phyloP scores from a whole-genome alignment of 2,888 invertebrate genomes.

The Lucinisca nassula region DNA sequence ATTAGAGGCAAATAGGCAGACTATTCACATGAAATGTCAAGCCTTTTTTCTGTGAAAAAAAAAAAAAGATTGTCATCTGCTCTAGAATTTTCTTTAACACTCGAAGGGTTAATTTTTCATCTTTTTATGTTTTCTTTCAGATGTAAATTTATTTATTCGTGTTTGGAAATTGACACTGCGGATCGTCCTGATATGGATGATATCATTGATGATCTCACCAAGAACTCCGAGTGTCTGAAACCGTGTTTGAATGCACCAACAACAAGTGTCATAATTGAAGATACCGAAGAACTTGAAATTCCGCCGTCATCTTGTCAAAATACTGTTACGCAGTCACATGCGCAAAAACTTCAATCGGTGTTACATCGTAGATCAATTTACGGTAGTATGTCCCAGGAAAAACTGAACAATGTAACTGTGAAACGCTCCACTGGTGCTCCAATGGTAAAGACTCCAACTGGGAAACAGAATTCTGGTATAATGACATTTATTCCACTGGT shows the following conservation, averaged over 20 bases:
- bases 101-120: slow-evolving; percentile 10
- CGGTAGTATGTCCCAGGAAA: slow-evolving; percentile 73
- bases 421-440: slow-evolving; percentile 72
- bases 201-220: slow-evolving; percentile 94
- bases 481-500: slow-evolving; percentile 73
- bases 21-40: no score
- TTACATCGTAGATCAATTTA: slow-evolving; percentile 73
- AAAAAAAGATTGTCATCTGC: no score
- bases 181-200: slow-evolving; percentile 93
- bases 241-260: slow-evolving; percentile 93
- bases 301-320: slow-evolving; percentile 79
- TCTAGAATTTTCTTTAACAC: no score
- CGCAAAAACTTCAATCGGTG: slow-evolving; percentile 66
- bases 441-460: slow-evolving; percentile 49
- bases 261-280: slow-evolving; percentile 92
- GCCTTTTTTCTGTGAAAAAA: no score
- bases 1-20: no score
- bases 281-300: slow-evolving; percentile 90
- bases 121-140: slow-evolving; percentile 89
- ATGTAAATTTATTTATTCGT: slow-evolving; percentile 92
- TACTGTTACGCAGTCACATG: slow-evolving; percentile 74
- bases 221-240: slow-evolving; percentile 92
- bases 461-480: slow-evolving; percentile 62
- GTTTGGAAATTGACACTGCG: slow-evolving; percentile 93
- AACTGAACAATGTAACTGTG: slow-evolving; percentile 56